These are phyloP conservation scores for Limenitis arthemis DNA, from an alignment of 2,888 invertebrate species.

Conservation along the genomic window DNA sequence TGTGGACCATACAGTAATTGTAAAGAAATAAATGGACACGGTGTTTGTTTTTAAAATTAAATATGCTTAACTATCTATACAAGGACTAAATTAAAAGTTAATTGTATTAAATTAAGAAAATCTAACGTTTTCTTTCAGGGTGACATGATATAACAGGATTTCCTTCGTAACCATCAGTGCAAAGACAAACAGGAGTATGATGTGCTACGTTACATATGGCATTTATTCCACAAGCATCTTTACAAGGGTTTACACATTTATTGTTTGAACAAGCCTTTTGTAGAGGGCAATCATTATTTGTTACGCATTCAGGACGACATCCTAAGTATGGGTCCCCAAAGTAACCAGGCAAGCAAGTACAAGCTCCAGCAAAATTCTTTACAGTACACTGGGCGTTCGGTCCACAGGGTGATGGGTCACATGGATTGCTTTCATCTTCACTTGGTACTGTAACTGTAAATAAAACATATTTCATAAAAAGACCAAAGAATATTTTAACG, in stretches of 20 bases:
- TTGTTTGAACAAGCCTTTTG: constrained; percentile 86
- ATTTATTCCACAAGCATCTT: constrained; percentile 84
- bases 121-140: constrained; percentile 57
- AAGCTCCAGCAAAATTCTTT: constrained; percentile 86
- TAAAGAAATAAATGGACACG: constrained; percentile 78
- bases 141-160: constrained; percentile 78
- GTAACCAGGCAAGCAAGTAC: constrained; percentile 85
- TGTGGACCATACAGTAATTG: constrained; percentile 86
- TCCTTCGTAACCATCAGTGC: constrained; percentile 83
- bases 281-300: constrained; percentile 83
- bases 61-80: neutral
- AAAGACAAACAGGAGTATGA: constrained; percentile 86
- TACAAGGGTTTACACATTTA: constrained; percentile 89
- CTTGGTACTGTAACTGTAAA: constrained; percentile 69
- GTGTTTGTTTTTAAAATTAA: constrained; percentile 73
- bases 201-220: constrained; percentile 86
- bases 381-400: constrained; percentile 89
- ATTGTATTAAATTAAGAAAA: constrained; percentile 17
- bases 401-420: constrained; percentile 90
- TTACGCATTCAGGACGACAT: constrained; percentile 89
- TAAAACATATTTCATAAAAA: constrained; percentile 14
- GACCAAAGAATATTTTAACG: neutral
- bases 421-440: constrained; percentile 80
- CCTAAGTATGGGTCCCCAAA: constrained; percentile 90
- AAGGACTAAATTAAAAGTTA: neutral